phyloP scores from a whole-genome alignment of 2,113 vertebrate genomes.

The Phylloscopus trochilus region DNA sequence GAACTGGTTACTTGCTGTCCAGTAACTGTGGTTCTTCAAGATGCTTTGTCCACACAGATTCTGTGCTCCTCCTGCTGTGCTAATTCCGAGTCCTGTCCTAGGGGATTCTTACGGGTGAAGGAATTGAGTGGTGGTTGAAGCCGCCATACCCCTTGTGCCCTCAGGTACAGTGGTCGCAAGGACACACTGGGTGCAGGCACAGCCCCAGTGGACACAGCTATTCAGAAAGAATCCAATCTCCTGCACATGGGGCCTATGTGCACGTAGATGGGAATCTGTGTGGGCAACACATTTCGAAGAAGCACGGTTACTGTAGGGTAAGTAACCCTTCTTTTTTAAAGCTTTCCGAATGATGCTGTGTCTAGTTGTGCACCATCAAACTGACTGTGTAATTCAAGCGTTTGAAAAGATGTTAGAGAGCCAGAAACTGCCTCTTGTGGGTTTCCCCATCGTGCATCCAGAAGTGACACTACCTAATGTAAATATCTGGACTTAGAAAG shows the following conservation, averaged over 20 bases:
- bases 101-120: conserved; percentile 57
- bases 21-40: conserved; percentile 65
- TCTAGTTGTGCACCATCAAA: conserved; percentile 34
- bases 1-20: conserved; percentile 54
- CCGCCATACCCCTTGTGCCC: conserved; percentile 70
- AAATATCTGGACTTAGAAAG: background rate
- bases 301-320: conserved; percentile 71
- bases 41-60: conserved; percentile 71
- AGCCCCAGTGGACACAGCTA: conserved; percentile 70
- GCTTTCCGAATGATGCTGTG: conserved; percentile 57
- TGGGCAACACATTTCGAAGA: conserved; percentile 71
- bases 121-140: conserved; percentile 67
- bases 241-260: conserved; percentile 67
- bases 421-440: background rate
- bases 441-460: background rate
- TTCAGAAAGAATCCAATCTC: conserved; percentile 71
- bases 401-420: background rate
- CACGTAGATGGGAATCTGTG: conserved; percentile 71
- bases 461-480: background rate
- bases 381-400: background rate
- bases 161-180: conserved; percentile 71
- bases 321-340: conserved; percentile 69
- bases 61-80: conserved; percentile 45
- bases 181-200: conserved; percentile 71
- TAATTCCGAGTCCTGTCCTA: conserved; percentile 43